phyloP scores from a whole-genome alignment of 2,888 invertebrate genomes.

The Silvanus unidentatus region DNA sequence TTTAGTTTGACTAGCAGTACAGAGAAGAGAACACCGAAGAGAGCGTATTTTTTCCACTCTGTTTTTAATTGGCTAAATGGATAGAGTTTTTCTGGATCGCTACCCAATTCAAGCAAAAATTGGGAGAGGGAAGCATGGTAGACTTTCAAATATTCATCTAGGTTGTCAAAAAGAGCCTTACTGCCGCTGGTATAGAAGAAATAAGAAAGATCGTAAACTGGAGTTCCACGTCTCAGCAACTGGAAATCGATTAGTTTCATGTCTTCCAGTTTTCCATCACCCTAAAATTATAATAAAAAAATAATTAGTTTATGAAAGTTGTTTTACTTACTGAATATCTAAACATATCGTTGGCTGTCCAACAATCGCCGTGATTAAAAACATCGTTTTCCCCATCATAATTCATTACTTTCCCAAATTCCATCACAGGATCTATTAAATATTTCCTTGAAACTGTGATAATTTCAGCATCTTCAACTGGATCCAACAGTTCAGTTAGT shows the following conservation, averaged over 20 bases:
- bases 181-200: constrained; percentile 32
- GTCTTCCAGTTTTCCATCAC: constrained; percentile 7
- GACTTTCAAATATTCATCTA: constrained; percentile 28
- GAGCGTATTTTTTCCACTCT: constrained; percentile 21
- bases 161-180: constrained; percentile 26
- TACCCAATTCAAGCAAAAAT: constrained; percentile 23
- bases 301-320: not conserved
- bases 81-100: constrained; percentile 26
- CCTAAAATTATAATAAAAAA: constrained; percentile 9
- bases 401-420: not conserved
- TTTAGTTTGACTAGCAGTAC: no score
- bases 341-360: constrained; percentile 23
- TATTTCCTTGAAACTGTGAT: constrained; percentile 1
- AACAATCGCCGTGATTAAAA: constrained; percentile 21
- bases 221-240: constrained; percentile 10
- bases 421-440: not conserved
- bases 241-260: constrained; percentile 17
- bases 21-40: no score
- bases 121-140: constrained; percentile 32
- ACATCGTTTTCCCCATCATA: constrained; percentile 10
- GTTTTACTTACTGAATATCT: constrained; percentile 11
- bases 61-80: constrained; percentile 23
- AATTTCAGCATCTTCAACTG: constrained; percentile 1
- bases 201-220: constrained; percentile 34
- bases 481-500: not conserved